Evolutionary conservation across 2,113 vertebrate species (phyloP).

Genomic region (Entomyzon cyanotis): DNA sequence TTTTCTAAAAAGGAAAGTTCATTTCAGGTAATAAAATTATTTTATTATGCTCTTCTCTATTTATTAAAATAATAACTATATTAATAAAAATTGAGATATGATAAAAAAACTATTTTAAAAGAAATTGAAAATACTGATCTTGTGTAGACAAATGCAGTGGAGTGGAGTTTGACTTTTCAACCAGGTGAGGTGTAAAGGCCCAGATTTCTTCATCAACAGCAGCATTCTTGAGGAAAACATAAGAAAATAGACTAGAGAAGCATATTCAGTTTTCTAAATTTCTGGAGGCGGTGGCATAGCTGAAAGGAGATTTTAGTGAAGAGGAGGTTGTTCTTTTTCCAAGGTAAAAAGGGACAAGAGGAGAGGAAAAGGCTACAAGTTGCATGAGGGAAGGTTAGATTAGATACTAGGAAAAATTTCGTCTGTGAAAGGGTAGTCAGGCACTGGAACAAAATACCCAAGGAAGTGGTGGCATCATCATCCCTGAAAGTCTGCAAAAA

Average conservation of each 20-base stretch:
- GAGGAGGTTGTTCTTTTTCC: not conserved
- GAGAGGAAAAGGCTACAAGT: not conserved
- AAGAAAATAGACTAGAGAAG: not conserved
- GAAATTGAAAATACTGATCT: not conserved
- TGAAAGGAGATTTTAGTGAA: not conserved
- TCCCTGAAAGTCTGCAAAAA: not conserved
- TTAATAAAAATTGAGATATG: not conserved
- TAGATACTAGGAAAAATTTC: not conserved
- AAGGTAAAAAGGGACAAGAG: not conserved
- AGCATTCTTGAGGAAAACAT: not conserved
- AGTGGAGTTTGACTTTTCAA: not conserved
- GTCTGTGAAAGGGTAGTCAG: not conserved
- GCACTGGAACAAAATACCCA: not conserved
- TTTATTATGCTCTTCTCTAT: not conserved
- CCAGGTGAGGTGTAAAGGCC: not conserved
- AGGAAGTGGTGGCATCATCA: not conserved
- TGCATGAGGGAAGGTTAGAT: rapidly evolving
- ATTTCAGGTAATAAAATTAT: not conserved
- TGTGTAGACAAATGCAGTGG: not conserved
- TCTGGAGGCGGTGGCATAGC: not conserved
- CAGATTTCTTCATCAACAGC: not conserved
- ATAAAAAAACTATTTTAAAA: not conserved
- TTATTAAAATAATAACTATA: not conserved
- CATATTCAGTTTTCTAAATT: not conserved
- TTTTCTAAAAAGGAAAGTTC: not conserved